phyloP scores from a whole-genome alignment of 35 echinoderm and acorn worm genomes.

The Eucidaris tribuloides region DNA sequence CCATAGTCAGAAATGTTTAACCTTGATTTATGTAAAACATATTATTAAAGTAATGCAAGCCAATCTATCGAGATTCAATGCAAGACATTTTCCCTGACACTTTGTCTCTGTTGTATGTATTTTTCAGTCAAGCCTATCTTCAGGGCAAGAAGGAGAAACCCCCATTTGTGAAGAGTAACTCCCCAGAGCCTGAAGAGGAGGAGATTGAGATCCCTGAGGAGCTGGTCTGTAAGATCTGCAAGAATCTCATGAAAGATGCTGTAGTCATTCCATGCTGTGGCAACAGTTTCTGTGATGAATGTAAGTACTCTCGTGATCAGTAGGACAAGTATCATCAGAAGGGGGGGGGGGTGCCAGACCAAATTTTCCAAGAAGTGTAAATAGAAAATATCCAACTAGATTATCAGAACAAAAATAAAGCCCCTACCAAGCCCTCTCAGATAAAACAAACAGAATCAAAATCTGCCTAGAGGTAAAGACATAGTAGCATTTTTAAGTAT shows the following conservation, averaged over 20 bases:
- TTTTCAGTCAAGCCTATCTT: slow-evolving; percentile 73
- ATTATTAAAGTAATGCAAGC: too few relatives aligned
- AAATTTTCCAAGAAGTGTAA: too few relatives aligned
- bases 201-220: slow-evolving; percentile 75
- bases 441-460: too few relatives aligned
- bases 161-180: slow-evolving; percentile 69
- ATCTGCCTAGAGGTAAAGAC: too few relatives aligned
- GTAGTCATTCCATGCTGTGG: slow-evolving; percentile 98
- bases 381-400: too few relatives aligned
- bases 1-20: too few relatives aligned
- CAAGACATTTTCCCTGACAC: too few relatives aligned
- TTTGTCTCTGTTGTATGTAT: neutral
- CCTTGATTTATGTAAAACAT: too few relatives aligned
- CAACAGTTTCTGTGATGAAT: slow-evolving; percentile 98
- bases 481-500: too few relatives aligned
- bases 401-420: too few relatives aligned
- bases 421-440: too few relatives aligned
- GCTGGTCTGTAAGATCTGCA: slow-evolving; percentile 68
- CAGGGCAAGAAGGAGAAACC: slow-evolving; percentile 83
- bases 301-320: slow-evolving; percentile 48
- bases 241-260: slow-evolving; percentile 81
- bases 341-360: neutral
- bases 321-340: neutral
- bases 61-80: too few relatives aligned
- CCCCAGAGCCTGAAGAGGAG: slow-evolving; percentile 72